phyloP scores from a whole-genome alignment of 2,797 vertebrate genomes.

The Pangasius macronema region DNA sequence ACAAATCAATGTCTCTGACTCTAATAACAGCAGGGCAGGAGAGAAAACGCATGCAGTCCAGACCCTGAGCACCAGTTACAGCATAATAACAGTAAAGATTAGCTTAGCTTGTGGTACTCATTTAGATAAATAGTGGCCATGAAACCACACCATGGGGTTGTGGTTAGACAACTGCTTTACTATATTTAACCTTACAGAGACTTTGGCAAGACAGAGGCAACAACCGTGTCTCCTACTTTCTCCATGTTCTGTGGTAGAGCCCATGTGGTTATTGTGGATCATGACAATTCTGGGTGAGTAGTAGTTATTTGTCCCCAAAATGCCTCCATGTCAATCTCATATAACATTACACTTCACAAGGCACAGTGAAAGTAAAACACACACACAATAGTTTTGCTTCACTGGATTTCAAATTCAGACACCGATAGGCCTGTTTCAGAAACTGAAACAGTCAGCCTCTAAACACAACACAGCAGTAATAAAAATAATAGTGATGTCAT shows the following conservation, averaged over 20 bases:
- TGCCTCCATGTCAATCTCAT: constrained; percentile 15
- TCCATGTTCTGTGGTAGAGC: constrained; percentile 37
- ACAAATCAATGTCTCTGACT: constrained; percentile 6
- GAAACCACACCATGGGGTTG: constrained; percentile 64
- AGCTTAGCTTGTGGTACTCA: constrained; percentile 61
- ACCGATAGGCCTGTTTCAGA: neutral
- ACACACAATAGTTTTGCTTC: neutral
- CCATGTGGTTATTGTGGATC: constrained; percentile 25
- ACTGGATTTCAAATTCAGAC: constrained; percentile 12
- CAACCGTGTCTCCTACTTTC: constrained; percentile 34
- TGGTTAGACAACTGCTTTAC: constrained; percentile 44
- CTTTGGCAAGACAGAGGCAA: constrained; percentile 34
- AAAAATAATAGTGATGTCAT: neutral
- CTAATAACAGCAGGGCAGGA: neutral
- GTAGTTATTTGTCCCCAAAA: constrained; percentile 12
- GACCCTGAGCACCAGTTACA: neutral
- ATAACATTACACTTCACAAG: constrained; percentile 22
- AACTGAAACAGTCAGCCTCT: neutral
- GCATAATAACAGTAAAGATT: constrained; percentile 38
- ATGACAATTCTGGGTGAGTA: constrained; percentile 19
- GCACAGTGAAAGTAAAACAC: neutral
- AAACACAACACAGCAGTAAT: neutral
- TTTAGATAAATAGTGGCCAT: constrained; percentile 70
- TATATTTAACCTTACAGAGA: constrained; percentile 46
- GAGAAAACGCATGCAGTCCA: neutral